Evolutionary conservation across 2,797 vertebrate genomes (phyloP), one percentile per base, ranked within the genome.

Genomic region (Galaxias olidus): DNA sequence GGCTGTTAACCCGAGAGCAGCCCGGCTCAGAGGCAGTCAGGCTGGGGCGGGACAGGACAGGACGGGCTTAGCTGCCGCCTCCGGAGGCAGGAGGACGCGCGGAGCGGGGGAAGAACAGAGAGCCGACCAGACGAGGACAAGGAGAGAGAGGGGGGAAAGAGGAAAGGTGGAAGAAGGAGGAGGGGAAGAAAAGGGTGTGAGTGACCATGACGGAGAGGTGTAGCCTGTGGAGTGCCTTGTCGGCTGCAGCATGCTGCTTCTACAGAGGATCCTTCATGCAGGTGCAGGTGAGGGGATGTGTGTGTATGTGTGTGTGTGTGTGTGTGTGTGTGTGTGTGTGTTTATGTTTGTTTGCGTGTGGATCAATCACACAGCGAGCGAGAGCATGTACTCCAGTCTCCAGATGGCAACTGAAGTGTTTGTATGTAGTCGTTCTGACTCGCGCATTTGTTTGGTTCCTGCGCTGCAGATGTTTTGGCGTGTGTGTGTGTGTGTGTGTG

Each of bases 181-280:
- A 72, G 76, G 68, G 78, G 10, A 30, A n/a, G n/a, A 10, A 3
- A 11, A 53, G 40, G 15, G 48, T 69, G 84, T 65, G 74, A 41
- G 6, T 59, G 89, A 87, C 84, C 91, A 98, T 98, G 97, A 96
- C 95, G 51, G 96, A 98, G 86, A 91, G 96, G 69, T 98, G 97
- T 89, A 98, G 96, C 91, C 92, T 98, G 80, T 98, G 97, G 96
- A 98, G 96, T 77, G 97, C 97, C 56, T 90, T 98, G 83, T 98
- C 97, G 50, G 97, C 97, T 13, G 97, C 96, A 62, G 96, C 97
- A 61, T 98, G 97, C 94, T 98, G 97, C 91, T 98, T 98, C 92
- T 98, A 98, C 92, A 93, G 97, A 67, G 96, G 97, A 64, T 98
- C 96, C 69, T 96, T 98, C 91, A 96, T 98, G 94, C 96, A 98